phyloP scores from a whole-genome alignment of 92 coral and sea anemone species.

The Porites cylindrica region DNA sequence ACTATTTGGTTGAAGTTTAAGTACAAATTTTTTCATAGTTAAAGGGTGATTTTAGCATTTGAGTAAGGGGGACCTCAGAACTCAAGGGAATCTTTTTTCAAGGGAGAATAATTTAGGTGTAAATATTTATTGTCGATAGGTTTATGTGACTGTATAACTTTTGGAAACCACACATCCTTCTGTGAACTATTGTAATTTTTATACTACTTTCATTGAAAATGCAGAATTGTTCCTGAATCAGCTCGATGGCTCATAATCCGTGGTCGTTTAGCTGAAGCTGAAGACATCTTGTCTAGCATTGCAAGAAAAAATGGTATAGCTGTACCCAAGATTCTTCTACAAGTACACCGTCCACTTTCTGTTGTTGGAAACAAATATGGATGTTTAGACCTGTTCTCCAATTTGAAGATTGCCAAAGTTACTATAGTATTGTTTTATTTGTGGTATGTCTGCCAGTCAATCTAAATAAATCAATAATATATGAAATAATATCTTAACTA shows the following conservation, averaged over 20 bases:
- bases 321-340: constrained; percentile 91
- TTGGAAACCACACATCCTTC: no score
- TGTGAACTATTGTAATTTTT: no score
- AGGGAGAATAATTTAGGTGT: no score
- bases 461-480: neutral
- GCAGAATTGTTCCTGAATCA: constrained; percentile 95
- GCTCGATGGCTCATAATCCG: constrained; percentile 97
- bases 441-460: constrained; percentile 71
- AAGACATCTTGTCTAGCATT: constrained; percentile 84
- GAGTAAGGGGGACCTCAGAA: no score
- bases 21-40: no score
- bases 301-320: constrained; percentile 98
- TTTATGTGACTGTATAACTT: no score
- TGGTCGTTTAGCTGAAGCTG: constrained; percentile 96
- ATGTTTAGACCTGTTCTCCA: constrained; percentile 85
- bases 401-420: constrained; percentile 78
- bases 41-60: no score
- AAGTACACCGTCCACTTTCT: constrained; percentile 93
- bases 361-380: constrained; percentile 87
- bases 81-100: no score
- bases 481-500: neutral
- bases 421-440: constrained; percentile 80
- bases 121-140: no score
- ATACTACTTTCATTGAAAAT: neutral
- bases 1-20: no score